Percentiles rank a stretch among this genome's conserved stretches.
These are phyloP conservation scores for Heterohyrax brucei DNA, from an alignment of 2,797 vertebrate genomes.

Conservation along the genomic window DNA sequence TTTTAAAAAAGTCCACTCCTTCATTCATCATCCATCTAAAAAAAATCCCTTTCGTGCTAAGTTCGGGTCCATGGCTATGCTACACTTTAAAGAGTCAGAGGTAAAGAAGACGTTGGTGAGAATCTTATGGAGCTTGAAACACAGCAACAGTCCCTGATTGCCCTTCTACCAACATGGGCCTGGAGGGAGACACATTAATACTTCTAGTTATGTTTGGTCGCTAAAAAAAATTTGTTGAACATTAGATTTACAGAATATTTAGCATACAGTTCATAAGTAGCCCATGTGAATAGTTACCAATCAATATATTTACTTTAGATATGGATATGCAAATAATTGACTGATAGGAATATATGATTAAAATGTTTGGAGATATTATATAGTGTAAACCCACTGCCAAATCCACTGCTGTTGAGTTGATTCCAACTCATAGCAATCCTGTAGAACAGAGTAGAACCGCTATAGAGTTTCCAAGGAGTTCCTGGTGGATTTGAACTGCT, in stretches of 20 bases:
- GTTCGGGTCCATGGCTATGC: neutral
- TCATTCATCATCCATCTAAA: neutral
- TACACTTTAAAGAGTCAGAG: neutral
- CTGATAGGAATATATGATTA: neutral
- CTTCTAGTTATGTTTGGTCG: neutral
- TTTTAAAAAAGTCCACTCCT: neutral
- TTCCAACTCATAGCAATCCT: too few species aligned
- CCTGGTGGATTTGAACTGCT: too few species aligned
- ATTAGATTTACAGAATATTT: conserved; percentile 41
- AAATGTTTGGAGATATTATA: neutral
- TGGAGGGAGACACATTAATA: neutral
- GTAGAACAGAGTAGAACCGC: too few species aligned
- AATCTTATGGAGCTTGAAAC: neutral
- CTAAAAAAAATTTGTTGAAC: neutral
- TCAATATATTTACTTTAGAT: neutral
- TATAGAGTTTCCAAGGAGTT: too few species aligned
- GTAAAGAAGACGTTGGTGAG: neutral
- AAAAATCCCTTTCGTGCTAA: neutral
- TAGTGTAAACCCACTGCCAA: too few species aligned
- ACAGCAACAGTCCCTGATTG: neutral
- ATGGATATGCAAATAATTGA: neutral
- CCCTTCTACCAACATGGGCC: neutral
- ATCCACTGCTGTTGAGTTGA: too few species aligned
- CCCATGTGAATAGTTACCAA: neutral
- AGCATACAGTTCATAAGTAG: neutral